Conservation (phyloP, 2,888 invertebrate genomes). For the Halocaridina rubra region DNA sequence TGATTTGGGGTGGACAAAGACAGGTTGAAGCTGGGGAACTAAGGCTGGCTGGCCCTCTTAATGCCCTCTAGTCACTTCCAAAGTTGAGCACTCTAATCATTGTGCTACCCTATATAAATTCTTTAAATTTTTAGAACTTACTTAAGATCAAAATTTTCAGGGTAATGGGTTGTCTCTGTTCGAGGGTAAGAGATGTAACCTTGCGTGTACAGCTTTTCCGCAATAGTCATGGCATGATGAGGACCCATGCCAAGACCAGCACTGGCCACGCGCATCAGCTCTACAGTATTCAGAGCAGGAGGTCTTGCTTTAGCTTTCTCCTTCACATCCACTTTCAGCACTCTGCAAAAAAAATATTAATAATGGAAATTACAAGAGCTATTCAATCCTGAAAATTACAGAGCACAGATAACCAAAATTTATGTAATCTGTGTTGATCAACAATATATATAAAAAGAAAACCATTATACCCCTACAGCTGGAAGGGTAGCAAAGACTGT, state of each 20-base stretch:
- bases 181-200: conserved; percentile 98
- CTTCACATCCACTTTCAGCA: conserved; percentile 72
- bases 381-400: too few species aligned
- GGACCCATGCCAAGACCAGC: conserved; percentile 91
- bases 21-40: too few species aligned
- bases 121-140: too few species aligned
- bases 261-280: conserved; percentile 92
- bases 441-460: not conserved
- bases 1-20: too few species aligned
- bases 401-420: too few species aligned
- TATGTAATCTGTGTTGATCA: too few species aligned
- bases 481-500: too few species aligned
- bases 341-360: conserved; percentile 4
- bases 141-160: conserved; percentile 92
- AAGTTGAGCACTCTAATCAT: too few species aligned
- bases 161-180: conserved; percentile 97
- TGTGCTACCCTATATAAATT: too few species aligned
- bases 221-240: conserved; percentile 91
- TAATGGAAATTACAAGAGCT: too few species aligned
- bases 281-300: conserved; percentile 94
- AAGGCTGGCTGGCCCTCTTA: too few species aligned
- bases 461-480: not conserved
- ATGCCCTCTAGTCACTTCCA: too few species aligned
- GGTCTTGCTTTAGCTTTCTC: conserved; percentile 90
- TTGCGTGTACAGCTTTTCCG: conserved; percentile 93